Conservation (phyloP, 2,888 invertebrate genomes). For the Operophtera brumata region DNA sequence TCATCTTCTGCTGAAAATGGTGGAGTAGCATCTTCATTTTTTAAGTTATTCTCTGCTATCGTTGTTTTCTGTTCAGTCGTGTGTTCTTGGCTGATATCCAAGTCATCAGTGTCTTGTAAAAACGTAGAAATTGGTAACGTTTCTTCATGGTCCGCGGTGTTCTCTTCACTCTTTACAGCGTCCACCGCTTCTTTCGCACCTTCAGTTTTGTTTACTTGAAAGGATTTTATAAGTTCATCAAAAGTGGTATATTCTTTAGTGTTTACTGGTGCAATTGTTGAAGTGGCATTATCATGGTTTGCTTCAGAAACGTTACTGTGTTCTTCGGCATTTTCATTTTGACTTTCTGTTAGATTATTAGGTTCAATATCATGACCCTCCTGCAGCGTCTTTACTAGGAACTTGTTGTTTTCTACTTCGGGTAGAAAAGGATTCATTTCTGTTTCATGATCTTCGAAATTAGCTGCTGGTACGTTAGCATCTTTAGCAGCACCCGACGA, state of each 20-base stretch:
- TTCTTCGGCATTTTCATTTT: conserved; percentile 66
- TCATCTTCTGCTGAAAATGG: conserved; percentile 35
- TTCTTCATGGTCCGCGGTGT: conserved; percentile 32
- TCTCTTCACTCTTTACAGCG: conserved; percentile 18
- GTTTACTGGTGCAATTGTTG: conserved; percentile 26
- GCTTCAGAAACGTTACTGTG: conserved; percentile 42
- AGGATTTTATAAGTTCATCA: conserved; percentile 42
- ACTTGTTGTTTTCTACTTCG: conserved; percentile 82
- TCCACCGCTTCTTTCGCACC: conserved; percentile 20
- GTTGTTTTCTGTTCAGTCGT: conserved; percentile 33
- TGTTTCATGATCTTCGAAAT: conserved; percentile 71
- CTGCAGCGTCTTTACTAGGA: conserved; percentile 80
- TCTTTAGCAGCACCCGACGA: conserved; percentile 47
- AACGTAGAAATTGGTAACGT: conserved; percentile 58
- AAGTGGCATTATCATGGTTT: conserved; percentile 24
- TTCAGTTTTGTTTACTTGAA: conserved; percentile 36
- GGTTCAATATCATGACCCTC: conserved; percentile 77
- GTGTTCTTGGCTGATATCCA: conserved; percentile 46
- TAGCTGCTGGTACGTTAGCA: conserved; percentile 50
- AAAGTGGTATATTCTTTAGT: conserved; percentile 40
- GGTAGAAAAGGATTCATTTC: conserved; percentile 86
- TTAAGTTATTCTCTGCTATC: conserved; percentile 30
- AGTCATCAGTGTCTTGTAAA: conserved; percentile 68
- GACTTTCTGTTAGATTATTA: conserved; percentile 65
- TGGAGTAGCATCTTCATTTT: conserved; percentile 32